phyloP scores from a whole-genome alignment of 2,113 vertebrate species.

The Pangasianodon gigas region DNA sequence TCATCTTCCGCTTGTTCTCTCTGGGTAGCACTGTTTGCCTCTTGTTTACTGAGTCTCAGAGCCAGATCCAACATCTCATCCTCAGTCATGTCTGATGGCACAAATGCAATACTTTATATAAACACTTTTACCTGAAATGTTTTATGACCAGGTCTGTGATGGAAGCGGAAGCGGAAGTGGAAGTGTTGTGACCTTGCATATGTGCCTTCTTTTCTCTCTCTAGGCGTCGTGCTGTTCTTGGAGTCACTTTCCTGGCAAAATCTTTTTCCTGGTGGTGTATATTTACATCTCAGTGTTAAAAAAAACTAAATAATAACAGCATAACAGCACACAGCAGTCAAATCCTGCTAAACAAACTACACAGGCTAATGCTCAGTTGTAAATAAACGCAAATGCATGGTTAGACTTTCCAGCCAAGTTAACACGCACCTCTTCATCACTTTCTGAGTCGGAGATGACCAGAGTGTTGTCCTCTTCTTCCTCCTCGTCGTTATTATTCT shows the following conservation, averaged over 20 bases:
- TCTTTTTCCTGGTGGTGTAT: constrained; percentile 29
- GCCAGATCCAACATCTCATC: constrained; percentile 92
- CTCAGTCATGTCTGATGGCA: constrained; percentile 86
- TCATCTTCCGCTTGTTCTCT: constrained; percentile 81
- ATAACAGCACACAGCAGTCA: background rate
- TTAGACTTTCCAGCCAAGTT: background rate
- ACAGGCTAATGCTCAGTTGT: background rate
- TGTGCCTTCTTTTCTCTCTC: constrained; percentile 33
- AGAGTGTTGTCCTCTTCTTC: background rate
- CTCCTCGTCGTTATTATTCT: constrained; percentile 17
- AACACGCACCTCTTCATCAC: constrained; percentile 43
- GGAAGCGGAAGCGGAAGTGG: background rate
- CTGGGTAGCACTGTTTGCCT: constrained; percentile 78
- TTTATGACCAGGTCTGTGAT: background rate
- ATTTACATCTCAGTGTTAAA: background rate
- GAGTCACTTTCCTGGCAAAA: background rate
- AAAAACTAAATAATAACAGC: background rate
- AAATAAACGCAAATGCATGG: background rate
- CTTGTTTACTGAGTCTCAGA: constrained; percentile 87
- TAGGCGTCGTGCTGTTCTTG: constrained; percentile 20
- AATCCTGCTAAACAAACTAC: background rate
- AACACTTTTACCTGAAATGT: background rate
- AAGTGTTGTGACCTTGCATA: constrained; percentile 13
- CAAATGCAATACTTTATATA: background rate
- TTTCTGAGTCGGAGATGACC: constrained; percentile 57